These are phyloP conservation scores for Podarcis lilfordi DNA, from an alignment of 2,797 vertebrate species.

Conservation along the genomic window DNA sequence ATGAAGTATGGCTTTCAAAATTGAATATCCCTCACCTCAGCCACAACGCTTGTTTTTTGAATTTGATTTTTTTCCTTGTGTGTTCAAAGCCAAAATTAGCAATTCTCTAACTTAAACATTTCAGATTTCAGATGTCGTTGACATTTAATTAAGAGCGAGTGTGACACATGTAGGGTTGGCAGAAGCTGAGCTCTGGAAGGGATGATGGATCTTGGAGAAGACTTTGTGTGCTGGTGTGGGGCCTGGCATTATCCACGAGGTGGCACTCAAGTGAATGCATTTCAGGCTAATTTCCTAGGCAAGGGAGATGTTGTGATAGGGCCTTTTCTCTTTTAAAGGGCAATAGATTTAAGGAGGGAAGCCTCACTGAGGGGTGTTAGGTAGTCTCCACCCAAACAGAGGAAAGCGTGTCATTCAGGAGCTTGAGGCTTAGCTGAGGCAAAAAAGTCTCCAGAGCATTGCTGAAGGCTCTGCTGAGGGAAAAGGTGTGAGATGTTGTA, in stretches of 20 bases:
- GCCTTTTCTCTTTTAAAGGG: neutral
- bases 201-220: neutral
- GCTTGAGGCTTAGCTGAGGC: neutral
- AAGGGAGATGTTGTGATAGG: neutral
- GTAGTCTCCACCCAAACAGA: neutral
- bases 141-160: neutral
- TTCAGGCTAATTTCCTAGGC: neutral
- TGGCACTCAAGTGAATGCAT: slow-evolving; percentile 19
- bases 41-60: neutral
- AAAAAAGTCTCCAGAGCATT: no score
- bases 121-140: neutral
- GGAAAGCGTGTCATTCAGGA: neutral
- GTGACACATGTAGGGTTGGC: neutral
- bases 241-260: neutral
- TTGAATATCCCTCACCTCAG: neutral
- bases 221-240: neutral
- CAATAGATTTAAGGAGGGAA: neutral
- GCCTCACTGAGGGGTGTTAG: neutral
- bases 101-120: neutral
- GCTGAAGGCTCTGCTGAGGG: neutral
- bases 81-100: neutral
- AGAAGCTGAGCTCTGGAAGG: neutral
- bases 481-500: neutral
- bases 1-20: neutral
- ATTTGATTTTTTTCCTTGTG: neutral